Evolutionary conservation across 2,888 invertebrate species (phyloP).

Genomic region (Margaritifera margaritifera): DNA sequence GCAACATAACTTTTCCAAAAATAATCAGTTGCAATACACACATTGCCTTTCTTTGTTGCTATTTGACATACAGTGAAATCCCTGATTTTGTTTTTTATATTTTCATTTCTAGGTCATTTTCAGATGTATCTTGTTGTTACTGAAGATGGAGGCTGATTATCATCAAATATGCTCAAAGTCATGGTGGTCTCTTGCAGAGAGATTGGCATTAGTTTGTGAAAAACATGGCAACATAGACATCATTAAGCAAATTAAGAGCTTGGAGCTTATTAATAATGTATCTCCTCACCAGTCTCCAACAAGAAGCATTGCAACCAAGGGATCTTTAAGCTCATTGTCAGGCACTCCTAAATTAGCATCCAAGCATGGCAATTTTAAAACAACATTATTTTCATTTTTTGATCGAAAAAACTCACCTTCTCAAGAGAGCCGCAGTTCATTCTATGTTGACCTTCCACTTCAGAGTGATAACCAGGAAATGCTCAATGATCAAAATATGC

Average conservation of each 20-base stretch:
- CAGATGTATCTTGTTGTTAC: slow-evolving; percentile 51
- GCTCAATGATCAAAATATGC: too few relatives aligned
- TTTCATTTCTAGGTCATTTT: slow-evolving; percentile 49
- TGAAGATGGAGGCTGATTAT: slow-evolving; percentile 60
- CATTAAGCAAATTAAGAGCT: slow-evolving; percentile 44
- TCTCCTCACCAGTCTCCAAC: slow-evolving; percentile 30
- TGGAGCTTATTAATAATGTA: slow-evolving; percentile 35
- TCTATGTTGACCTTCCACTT: slow-evolving; percentile 54
- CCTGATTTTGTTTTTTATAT: background rate
- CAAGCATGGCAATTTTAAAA: slow-evolving; percentile 45
- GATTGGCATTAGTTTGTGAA: slow-evolving; percentile 41
- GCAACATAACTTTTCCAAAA: too few relatives aligned
- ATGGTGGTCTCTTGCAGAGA: slow-evolving; percentile 48
- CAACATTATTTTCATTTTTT: slow-evolving; percentile 58
- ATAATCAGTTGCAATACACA: too few relatives aligned
- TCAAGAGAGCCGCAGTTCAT: slow-evolving; percentile 53
- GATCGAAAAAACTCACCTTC: slow-evolving; percentile 54
- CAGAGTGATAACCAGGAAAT: slow-evolving; percentile 6
- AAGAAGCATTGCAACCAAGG: slow-evolving; percentile 35
- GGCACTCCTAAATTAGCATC: slow-evolving; percentile 39
- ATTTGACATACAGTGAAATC: too few relatives aligned
- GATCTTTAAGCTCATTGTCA: slow-evolving; percentile 40
- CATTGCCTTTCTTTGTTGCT: too few relatives aligned
- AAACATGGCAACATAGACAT: slow-evolving; percentile 49
- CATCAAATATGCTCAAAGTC: slow-evolving; percentile 54